Evolutionary conservation across 2,888 invertebrate species (phyloP).

Genomic region (Erebia palarica): DNA sequence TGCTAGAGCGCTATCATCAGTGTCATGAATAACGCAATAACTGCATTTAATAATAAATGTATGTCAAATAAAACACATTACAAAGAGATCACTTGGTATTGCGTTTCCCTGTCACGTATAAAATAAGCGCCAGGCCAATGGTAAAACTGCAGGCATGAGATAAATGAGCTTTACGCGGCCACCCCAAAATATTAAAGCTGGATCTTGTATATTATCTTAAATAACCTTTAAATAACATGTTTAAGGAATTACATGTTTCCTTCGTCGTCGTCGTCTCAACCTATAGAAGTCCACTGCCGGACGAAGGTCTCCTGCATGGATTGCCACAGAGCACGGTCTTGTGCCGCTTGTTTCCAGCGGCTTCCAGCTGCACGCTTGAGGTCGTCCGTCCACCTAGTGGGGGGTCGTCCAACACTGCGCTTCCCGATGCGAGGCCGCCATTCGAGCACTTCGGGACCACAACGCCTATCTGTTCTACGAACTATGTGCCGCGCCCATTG

Average conservation of each 20-base stretch:
- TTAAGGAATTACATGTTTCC: not conserved
- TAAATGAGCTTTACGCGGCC: conserved; percentile 61
- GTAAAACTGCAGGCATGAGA: conserved; percentile 65
- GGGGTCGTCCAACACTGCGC: too few species aligned
- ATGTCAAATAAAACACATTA: conserved; percentile 57
- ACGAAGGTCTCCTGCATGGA: too few species aligned
- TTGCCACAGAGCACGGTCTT: too few species aligned
- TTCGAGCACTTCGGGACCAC: too few species aligned
- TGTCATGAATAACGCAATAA: conserved; percentile 33
- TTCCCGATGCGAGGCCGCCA: too few species aligned
- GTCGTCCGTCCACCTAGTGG: too few species aligned
- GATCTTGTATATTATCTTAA: conserved; percentile 58
- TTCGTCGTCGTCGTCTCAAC: too few species aligned
- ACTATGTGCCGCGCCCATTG: too few species aligned
- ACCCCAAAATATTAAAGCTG: conserved; percentile 63
- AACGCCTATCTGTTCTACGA: too few species aligned
- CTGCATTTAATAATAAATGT: conserved; percentile 31
- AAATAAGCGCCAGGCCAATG: conserved; percentile 69
- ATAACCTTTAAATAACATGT: conserved; percentile 41
- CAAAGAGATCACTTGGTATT: conserved; percentile 56
- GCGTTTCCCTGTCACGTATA: conserved; percentile 68
- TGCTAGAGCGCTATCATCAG: not conserved
- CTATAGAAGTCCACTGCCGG: too few species aligned
- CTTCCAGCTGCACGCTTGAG: too few species aligned
- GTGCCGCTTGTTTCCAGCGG: too few species aligned